Percentiles rank a stretch among this genome's conserved stretches.
phyloP scores from a whole-genome alignment of 1,140 invertebrate species.

The Lordiphosa stackelbergi region DNA sequence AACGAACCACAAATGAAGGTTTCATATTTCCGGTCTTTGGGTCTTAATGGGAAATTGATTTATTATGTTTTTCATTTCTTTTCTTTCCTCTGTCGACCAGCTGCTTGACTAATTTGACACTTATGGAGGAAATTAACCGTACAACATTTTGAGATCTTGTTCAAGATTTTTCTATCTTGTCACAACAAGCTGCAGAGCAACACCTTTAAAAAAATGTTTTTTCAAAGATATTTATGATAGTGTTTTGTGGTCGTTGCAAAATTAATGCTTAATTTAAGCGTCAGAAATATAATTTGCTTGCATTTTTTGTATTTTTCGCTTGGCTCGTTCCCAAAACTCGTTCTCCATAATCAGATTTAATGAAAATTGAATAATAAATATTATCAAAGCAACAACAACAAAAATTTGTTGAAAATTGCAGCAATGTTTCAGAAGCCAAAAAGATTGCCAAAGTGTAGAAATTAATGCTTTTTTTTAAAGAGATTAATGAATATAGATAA shows the following conservation, averaged over 20 bases:
- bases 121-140: conserved; percentile 31
- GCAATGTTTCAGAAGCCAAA: conserved; percentile 39
- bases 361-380: conserved; percentile 75
- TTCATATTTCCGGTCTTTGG: conserved; percentile 44
- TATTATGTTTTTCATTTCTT: conserved; percentile 35
- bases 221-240: conserved; percentile 50
- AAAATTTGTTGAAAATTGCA: conserved; percentile 59
- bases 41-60: conserved; percentile 47
- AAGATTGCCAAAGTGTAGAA: conserved; percentile 8
- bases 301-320: conserved; percentile 37
- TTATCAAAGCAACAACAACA: conserved; percentile 46
- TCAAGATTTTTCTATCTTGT: conserved; percentile 32
- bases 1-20: conserved; percentile 49
- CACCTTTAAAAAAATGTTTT: conserved; percentile 56
- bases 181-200: conserved; percentile 52
- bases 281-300: conserved; percentile 62
- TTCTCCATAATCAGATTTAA: conserved; percentile 67
- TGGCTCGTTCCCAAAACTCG: conserved; percentile 35
- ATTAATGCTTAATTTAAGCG: conserved; percentile 71
- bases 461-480: conserved; percentile 5
- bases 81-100: conserved; percentile 9
- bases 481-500: conserved; percentile 10
- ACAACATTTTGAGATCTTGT: conserved; percentile 10
- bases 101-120: conserved; percentile 46
- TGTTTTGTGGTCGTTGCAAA: conserved; percentile 29